A percentile compares a stretch with the other conserved stretches of the same genome.
Conservation (phyloP, 1,140 invertebrate genomes). For the Megalonaias nervosa region DNA sequence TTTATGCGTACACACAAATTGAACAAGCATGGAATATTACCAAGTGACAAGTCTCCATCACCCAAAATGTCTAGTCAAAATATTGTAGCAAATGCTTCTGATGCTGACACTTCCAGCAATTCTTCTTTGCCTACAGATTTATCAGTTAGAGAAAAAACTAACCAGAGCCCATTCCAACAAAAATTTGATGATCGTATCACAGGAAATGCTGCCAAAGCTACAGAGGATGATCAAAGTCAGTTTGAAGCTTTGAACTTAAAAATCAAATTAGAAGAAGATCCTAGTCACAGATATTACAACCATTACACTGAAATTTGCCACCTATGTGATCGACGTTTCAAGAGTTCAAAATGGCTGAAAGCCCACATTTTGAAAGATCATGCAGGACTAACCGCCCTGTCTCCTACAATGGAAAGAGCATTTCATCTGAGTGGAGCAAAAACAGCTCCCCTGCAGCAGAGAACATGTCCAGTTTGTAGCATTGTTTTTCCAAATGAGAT, state of each 20-base stretch:
- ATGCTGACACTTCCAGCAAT: conserved; percentile 61
- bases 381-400: conserved; percentile 59
- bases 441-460: conserved; percentile 39
- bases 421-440: conserved; percentile 16
- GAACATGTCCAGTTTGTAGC: conserved; percentile 73
- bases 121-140: conserved; percentile 60
- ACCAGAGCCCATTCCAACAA: conserved; percentile 29
- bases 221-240: conserved; percentile 20
- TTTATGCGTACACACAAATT: conserved; percentile 93
- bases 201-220: conserved; percentile 26
- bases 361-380: conserved; percentile 92
- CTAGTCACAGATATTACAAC: conserved; percentile 25
- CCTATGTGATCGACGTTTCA: conserved; percentile 89
- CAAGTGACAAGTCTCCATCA: conserved; percentile 54
- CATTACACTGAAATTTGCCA: conserved; percentile 77
- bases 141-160: conserved; percentile 41
- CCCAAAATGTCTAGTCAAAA: conserved; percentile 58
- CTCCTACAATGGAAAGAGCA: conserved; percentile 28
- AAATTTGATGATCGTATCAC: conserved; percentile 34
- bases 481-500: conserved; percentile 72
- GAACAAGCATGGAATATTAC: conserved; percentile 94
- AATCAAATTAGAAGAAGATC: conserved; percentile 40
- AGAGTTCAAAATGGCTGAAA: conserved; percentile 91
- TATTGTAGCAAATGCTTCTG: conserved; percentile 72
- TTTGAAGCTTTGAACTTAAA: conserved; percentile 30